A percentile compares a stretch with the other conserved stretches of the same genome.
phyloP scores from a whole-genome alignment of 2,797 vertebrate genomes.

The Anguilla obscura region DNA sequence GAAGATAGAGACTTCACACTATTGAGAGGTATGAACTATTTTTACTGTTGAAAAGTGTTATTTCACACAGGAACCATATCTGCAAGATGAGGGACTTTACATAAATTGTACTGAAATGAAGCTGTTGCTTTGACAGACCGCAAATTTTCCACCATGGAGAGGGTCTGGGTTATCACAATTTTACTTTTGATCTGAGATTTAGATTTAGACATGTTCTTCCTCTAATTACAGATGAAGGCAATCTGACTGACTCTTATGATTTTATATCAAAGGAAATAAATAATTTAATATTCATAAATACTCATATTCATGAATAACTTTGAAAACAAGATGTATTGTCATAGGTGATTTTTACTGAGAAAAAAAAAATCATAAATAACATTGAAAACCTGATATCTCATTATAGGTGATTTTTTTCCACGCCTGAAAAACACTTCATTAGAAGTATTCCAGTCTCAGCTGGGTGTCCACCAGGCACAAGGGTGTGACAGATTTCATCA shows the following conservation, averaged over 20 bases:
- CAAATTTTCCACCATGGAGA: neutral
- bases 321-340: no score
- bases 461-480: slow-evolving; percentile 28
- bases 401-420: slow-evolving; percentile 20
- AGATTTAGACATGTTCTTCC: neutral
- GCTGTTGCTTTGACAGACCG: neutral
- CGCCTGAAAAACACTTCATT: slow-evolving; percentile 28
- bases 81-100: neutral
- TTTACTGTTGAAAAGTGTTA: neutral
- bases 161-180: neutral
- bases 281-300: neutral
- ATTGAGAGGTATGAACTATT: no score
- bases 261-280: neutral
- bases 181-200: neutral
- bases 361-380: slow-evolving; percentile 19
- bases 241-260: neutral
- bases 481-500: slow-evolving; percentile 31
- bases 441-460: slow-evolving; percentile 29
- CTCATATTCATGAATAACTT: no score
- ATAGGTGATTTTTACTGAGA: no score
- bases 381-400: slow-evolving; percentile 31
- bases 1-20: neutral
- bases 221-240: neutral
- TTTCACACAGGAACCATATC: neutral
- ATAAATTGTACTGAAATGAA: neutral